A percentile compares a stretch with the other conserved stretches of the same genome.
These are phyloP conservation scores for Lophius piscatorius DNA, from an alignment of 2,113 vertebrate genomes.

Conservation along the genomic window DNA sequence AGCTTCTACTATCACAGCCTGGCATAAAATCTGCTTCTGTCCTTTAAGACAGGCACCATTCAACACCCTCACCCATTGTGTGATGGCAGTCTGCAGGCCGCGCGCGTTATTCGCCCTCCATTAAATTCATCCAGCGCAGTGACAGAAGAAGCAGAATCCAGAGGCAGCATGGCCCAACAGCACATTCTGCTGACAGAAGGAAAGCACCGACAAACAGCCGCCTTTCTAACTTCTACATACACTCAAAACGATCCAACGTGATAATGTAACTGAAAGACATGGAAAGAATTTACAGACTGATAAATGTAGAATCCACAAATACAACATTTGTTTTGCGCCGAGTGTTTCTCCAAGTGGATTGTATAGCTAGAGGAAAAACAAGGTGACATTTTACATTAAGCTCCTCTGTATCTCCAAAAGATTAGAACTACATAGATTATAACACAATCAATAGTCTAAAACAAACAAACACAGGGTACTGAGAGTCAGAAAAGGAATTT, in stretches of 20 bases:
- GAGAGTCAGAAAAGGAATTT: neutral
- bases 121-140: conserved; percentile 29
- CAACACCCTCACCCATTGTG: conserved; percentile 36
- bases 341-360: conserved; percentile 3
- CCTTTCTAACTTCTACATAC: conserved; percentile 34
- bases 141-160: conserved; percentile 33
- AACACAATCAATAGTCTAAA: neutral
- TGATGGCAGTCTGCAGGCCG: conserved; percentile 9
- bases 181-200: conserved; percentile 49
- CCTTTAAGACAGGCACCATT: conserved; percentile 36
- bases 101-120: conserved; percentile 23
- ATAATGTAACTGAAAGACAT: conserved; percentile 48
- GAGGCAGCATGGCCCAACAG: conserved; percentile 19
- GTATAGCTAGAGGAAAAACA: neutral
- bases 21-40: conserved; percentile 51
- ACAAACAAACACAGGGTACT: neutral
- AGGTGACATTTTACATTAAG: no score
- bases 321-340: conserved; percentile 5
- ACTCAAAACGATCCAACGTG: conserved; percentile 27
- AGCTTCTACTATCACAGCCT: conserved; percentile 46
- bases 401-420: neutral
- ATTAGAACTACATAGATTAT: neutral
- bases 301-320: neutral
- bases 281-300: conserved; percentile 33
- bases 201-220: conserved; percentile 32